Percentiles rank a stretch among this genome's conserved stretches.
Conservation (phyloP, 1,140 invertebrate species). For the Eubasilissa regina region DNA sequence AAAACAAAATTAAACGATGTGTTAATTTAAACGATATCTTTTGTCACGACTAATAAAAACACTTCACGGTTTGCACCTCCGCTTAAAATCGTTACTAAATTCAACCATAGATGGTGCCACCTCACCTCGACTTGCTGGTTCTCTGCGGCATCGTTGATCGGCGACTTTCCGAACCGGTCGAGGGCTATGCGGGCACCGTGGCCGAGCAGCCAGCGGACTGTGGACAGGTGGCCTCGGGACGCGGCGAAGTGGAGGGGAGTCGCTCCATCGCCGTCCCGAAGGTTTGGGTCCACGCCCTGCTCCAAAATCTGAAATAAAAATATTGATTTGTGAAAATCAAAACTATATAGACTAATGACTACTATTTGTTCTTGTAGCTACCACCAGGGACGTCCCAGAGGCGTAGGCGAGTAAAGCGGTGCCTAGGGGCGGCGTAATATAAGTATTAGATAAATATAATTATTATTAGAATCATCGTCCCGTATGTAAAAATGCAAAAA, state of each 20-base stretch:
- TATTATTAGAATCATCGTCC: no score
- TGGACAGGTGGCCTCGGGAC: constrained; percentile 84
- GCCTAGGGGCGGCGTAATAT: no score
- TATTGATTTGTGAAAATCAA: constrained; percentile 39
- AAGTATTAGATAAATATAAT: no score
- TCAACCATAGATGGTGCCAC: background rate
- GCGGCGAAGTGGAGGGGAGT: constrained; percentile 88
- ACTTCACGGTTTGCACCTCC: background rate
- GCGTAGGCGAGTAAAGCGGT: no score
- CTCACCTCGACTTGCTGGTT: constrained; percentile 89
- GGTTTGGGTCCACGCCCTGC: constrained; percentile 86
- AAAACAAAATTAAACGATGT: no score
- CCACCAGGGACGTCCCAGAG: no score
- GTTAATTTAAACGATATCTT: no score
- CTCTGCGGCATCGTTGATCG: constrained; percentile 91
- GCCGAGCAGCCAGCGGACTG: constrained; percentile 86
- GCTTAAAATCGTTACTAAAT: background rate
- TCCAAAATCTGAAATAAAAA: constrained; percentile 80
- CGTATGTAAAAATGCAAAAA: no score
- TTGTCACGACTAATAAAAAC: constrained; percentile 41
- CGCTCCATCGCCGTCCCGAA: constrained; percentile 87
- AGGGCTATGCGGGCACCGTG: constrained; percentile 84
- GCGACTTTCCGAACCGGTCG: constrained; percentile 90
- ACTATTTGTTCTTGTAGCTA: no score
- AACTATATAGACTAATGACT: no score